Percentiles rank a stretch among this genome's conserved stretches.
phyloP scores from a whole-genome alignment of 2,797 vertebrate genomes.

The Hydrophis major region DNA sequence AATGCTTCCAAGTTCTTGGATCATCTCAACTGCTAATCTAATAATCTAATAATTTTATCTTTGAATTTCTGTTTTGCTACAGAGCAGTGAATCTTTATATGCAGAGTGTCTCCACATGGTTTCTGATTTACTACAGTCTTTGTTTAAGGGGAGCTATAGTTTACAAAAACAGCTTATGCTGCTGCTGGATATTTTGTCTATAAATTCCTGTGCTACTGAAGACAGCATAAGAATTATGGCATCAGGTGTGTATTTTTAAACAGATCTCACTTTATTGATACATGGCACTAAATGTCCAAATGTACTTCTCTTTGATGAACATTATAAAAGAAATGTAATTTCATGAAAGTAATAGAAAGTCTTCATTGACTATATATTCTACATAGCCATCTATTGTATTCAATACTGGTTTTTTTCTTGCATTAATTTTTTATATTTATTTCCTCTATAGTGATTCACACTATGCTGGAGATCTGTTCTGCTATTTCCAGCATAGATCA shows the following conservation, averaged over 20 bases:
- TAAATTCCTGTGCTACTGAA: conserved; percentile 72
- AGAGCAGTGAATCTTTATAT: conserved; percentile 92
- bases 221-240: conserved; percentile 77
- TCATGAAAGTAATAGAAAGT: not conserved
- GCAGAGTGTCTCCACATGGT: conserved; percentile 85
- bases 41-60: not conserved
- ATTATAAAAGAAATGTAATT: not conserved
- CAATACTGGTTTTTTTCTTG: not conserved
- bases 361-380: not conserved
- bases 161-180: conserved; percentile 92
- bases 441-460: conserved; percentile 84
- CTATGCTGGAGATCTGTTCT: conserved; percentile 86
- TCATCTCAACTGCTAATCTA: not conserved
- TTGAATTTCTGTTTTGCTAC: not conserved
- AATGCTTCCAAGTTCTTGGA: accelerated
- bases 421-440: not conserved
- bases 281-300: not conserved
- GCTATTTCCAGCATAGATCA: conserved; percentile 91
- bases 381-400: not conserved
- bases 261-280: not conserved
- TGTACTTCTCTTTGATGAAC: not conserved
- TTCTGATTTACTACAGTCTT: conserved; percentile 86
- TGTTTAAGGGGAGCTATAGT: conserved; percentile 90
- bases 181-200: conserved; percentile 80
- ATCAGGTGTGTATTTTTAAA: conserved; percentile 71